These are phyloP conservation scores for Euwallacea similis DNA, from an alignment of 1,140 invertebrate genomes.

Conservation along the genomic window DNA sequence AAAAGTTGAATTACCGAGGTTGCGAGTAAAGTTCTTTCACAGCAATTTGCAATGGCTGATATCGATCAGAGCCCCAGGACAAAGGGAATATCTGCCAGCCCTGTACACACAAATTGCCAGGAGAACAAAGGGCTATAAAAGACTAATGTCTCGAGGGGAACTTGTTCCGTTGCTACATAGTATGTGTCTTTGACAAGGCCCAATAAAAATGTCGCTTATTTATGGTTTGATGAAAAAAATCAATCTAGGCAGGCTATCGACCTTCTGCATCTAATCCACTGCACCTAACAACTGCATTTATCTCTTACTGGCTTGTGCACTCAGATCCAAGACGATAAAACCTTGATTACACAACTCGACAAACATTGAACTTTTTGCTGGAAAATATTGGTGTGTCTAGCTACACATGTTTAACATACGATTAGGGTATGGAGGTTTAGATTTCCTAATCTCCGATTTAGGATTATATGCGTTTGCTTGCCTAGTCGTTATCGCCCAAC, in stretches of 20 bases:
- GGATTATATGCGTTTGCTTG: background rate
- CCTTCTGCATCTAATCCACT: background rate
- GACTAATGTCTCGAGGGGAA: slow-evolving; percentile 17
- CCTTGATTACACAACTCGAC: background rate
- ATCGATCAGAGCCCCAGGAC: slow-evolving; percentile 5
- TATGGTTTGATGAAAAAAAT: no score
- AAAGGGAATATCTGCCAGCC: slow-evolving; percentile 12
- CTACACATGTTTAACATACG: background rate
- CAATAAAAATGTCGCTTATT: background rate
- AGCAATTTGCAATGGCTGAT: slow-evolving; percentile 2
- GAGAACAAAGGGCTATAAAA: slow-evolving; percentile 13
- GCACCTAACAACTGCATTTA: background rate
- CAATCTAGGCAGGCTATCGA: background rate
- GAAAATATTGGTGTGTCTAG: background rate
- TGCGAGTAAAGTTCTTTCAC: no score
- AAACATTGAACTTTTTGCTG: background rate
- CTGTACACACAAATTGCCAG: slow-evolving; percentile 14
- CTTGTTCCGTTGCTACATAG: background rate
- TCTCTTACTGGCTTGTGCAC: background rate
- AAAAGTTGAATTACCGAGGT: no score
- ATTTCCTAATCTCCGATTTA: background rate
- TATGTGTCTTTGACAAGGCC: slow-evolving; percentile 4
- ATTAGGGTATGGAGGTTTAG: background rate
- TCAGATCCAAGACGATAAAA: background rate
- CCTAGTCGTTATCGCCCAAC: no score